Percentiles rank a stretch among this genome's conserved stretches.
These are phyloP conservation scores for Ormia ochracea DNA, from an alignment of 2,888 invertebrate genomes.

Conservation along the genomic window DNA sequence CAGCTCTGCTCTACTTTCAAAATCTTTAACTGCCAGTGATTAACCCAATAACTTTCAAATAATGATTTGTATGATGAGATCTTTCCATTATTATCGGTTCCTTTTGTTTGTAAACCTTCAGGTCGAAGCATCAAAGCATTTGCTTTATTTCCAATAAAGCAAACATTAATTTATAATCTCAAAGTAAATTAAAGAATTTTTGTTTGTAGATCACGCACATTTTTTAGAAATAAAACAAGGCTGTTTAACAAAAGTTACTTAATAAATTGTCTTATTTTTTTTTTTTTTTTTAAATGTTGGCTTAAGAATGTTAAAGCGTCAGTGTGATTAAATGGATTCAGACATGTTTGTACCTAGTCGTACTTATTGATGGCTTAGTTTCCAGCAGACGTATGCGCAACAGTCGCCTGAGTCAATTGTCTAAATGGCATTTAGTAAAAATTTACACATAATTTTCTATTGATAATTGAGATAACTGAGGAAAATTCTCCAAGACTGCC, in stretches of 20 bases:
- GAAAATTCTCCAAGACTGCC: conserved; percentile 27
- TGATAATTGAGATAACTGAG: background rate
- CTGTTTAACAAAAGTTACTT: background rate
- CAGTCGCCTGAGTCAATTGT: background rate
- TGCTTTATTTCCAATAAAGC: background rate
- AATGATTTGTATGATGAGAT: background rate
- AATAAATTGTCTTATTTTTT: background rate
- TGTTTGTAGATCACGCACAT: background rate
- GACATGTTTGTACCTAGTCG: too few species aligned
- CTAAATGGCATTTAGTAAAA: conserved; percentile 33
- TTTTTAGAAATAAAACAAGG: conserved; percentile 11
- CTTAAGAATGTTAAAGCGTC: background rate
- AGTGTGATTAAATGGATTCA: background rate
- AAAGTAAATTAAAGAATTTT: background rate
- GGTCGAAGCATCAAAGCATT: background rate
- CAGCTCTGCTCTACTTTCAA: conserved; percentile 34
- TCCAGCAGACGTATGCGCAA: background rate
- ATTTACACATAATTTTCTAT: conserved; percentile 31
- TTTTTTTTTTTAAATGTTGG: background rate
- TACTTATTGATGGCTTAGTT: too few species aligned
- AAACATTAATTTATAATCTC: background rate
- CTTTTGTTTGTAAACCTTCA: background rate
- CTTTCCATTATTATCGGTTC: background rate
- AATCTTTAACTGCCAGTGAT: conserved; percentile 19
- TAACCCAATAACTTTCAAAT: background rate